Evolutionary conservation across 2,888 invertebrate species (phyloP).

Genomic region (Drosophila parthenogenetica): DNA sequence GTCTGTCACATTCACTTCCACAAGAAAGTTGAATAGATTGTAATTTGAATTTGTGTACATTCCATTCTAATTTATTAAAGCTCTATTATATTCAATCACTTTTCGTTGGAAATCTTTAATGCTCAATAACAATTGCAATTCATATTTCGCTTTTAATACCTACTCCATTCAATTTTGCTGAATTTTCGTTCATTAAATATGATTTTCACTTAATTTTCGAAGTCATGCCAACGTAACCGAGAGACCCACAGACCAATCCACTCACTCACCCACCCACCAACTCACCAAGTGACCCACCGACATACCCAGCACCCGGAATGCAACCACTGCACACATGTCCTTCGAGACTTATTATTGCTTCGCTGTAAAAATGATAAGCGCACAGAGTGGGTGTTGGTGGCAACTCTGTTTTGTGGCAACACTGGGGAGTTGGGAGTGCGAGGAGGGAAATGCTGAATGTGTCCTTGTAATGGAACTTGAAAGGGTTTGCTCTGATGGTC

Average conservation of each 20-base stretch:
- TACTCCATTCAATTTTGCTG: conserved; percentile 17
- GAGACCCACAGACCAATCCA: conserved; percentile 7
- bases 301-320: not conserved
- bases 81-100: not conserved
- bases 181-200: conserved; percentile 40
- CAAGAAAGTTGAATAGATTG: not conserved
- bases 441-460: not conserved
- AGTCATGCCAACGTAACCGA: conserved; percentile 6
- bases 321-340: conserved; percentile 42
- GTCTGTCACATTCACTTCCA: not conserved
- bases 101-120: not conserved
- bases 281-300: not conserved
- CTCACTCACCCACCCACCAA: not conserved
- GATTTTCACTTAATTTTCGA: conserved; percentile 29
- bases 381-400: conserved; percentile 7
- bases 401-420: conserved; percentile 8
- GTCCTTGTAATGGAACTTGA: conserved; percentile 42
- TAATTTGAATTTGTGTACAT: not conserved
- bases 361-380: conserved; percentile 48
- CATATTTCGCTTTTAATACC: not conserved
- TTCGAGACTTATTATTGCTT: conserved; percentile 52
- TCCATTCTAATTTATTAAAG: conserved; percentile 4
- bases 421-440: not conserved
- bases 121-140: not conserved
- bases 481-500: conserved; percentile 40